Conservation (phyloP, 2,888 invertebrate genomes). For the Drosophila falleni region DNA sequence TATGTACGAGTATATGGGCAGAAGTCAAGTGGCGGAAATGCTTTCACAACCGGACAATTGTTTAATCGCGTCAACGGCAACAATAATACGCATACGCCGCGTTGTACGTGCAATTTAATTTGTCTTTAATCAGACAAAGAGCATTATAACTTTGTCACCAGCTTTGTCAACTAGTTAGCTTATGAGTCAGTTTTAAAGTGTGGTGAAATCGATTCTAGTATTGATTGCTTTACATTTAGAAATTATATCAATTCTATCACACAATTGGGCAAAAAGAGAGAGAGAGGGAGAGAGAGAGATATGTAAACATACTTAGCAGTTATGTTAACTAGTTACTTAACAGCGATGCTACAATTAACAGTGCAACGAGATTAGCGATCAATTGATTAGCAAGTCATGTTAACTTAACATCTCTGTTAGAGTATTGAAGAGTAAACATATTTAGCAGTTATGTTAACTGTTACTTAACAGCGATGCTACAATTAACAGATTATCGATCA, state of each 20-base stretch:
- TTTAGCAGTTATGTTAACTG: too few species aligned
- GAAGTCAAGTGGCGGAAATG: constrained; percentile 71
- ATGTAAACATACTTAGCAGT: neutral
- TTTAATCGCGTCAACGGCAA: constrained; percentile 72
- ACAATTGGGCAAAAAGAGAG: too few species aligned
- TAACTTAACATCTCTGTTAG: constrained; percentile 29
- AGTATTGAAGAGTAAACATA: constrained; percentile 36
- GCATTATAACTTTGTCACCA: constrained; percentile 49
- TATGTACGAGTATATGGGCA: constrained; percentile 30
- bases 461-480: neutral
- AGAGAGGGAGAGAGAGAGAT: too few species aligned
- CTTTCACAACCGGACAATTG: constrained; percentile 77
- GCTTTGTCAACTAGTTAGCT: constrained; percentile 7
- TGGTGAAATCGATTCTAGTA: neutral
- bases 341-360: neutral
- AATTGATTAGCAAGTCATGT: neutral
- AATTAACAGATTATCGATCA: too few species aligned
- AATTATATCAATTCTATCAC: neutral
- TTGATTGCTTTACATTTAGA: neutral
- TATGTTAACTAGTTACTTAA: neutral
- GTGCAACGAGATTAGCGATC: neutral
- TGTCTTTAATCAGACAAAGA: constrained; percentile 34
- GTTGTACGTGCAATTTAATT: constrained; percentile 62
- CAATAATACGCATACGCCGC: constrained; percentile 67
- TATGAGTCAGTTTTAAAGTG: constrained; percentile 1